Conservation (phyloP, 1,140 invertebrate species). For the Adelges cooleyi region DNA sequence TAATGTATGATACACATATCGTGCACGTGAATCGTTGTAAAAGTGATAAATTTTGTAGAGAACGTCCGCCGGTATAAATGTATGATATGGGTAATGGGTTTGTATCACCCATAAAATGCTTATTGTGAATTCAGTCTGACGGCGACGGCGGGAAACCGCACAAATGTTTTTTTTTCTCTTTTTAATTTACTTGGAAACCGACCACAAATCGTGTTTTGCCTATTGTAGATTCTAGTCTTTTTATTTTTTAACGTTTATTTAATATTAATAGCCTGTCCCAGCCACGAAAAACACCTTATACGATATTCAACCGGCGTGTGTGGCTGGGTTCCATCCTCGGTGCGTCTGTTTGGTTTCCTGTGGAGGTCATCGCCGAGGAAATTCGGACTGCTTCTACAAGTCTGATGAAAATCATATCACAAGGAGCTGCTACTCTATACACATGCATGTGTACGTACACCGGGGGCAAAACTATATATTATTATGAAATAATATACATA, state of each 20-base stretch:
- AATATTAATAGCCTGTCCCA: background rate
- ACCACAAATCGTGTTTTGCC: background rate
- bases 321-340: background rate
- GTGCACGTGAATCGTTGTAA: too few relatives aligned
- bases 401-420: background rate
- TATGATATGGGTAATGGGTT: too few relatives aligned
- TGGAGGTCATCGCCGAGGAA: background rate
- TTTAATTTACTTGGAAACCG: background rate
- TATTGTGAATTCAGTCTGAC: too few relatives aligned
- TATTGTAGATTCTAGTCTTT: background rate
- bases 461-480: background rate
- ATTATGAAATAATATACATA: constrained; percentile 21
- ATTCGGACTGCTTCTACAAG: background rate
- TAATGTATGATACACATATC: too few relatives aligned
- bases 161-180: background rate
- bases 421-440: too few relatives aligned
- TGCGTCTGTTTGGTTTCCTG: constrained; percentile 22
- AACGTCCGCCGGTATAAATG: too few relatives aligned
- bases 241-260: constrained; percentile 1
- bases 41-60: too few relatives aligned
- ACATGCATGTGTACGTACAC: too few relatives aligned
- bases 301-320: constrained; percentile 1
- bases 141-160: too few relatives aligned
- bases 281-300: background rate
- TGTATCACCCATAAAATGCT: too few relatives aligned